Conservation (phyloP, 2,113 vertebrate species). For the Microtus montanus region DNA sequence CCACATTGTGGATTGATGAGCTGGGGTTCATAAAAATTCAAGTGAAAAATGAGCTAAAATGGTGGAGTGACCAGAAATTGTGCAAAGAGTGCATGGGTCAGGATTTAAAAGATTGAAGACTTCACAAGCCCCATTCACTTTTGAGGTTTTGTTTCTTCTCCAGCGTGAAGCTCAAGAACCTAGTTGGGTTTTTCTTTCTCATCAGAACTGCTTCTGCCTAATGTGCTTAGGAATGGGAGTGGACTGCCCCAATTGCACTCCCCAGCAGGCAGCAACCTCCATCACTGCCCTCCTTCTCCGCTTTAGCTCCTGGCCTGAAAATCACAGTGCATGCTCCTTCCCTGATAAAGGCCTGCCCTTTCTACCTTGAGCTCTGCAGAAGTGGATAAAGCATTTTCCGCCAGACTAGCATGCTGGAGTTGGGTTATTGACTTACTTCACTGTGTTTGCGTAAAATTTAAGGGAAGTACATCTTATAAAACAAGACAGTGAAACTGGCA, state of each 20-base stretch:
- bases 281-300: not conserved
- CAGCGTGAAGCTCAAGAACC: rapidly evolving
- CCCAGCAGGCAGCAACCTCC: not conserved
- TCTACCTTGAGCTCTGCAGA: not conserved
- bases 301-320: rapidly evolving
- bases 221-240: not conserved
- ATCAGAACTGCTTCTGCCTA: not conserved
- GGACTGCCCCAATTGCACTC: not conserved
- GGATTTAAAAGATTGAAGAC: not conserved
- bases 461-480: conserved; percentile 49
- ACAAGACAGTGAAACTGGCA: conserved; percentile 43
- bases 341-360: rapidly evolving
- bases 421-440: conserved; percentile 7
- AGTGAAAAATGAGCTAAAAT: not conserved
- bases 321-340: not conserved
- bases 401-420: not conserved
- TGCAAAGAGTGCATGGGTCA: not conserved
- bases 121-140: not conserved
- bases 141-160: not conserved
- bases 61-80: not conserved
- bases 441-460: not conserved
- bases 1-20: not conserved
- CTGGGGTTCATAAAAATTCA: not conserved
- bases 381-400: not conserved
- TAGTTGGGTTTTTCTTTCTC: not conserved